phyloP scores from a whole-genome alignment of 2,113 vertebrate genomes.

The Syngnathus scovelli region DNA sequence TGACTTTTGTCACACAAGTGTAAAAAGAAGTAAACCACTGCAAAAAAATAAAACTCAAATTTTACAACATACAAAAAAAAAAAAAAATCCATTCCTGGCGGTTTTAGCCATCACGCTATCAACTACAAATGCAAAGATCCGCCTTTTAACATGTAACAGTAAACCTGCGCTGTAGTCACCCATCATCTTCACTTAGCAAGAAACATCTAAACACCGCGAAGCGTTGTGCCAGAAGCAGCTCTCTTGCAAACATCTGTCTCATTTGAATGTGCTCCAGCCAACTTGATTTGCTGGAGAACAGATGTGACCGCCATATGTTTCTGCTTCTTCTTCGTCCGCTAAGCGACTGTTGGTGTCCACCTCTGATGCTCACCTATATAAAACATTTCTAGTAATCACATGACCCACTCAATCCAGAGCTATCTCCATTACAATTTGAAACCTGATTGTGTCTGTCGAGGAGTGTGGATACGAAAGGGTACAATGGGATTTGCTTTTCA shows the following conservation, averaged over 20 bases:
- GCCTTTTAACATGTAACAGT: not conserved
- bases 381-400: not conserved
- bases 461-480: not conserved
- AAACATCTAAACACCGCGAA: slow-evolving; percentile 15
- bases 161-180: not conserved
- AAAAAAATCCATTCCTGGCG: no score
- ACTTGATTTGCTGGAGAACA: slow-evolving; percentile 5
- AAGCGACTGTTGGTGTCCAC: not conserved
- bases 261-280: slow-evolving; percentile 10
- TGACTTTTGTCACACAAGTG: no score
- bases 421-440: not conserved
- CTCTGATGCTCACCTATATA: not conserved
- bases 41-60: no score
- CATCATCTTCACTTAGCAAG: slow-evolving; percentile 16
- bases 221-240: slow-evolving; percentile 1
- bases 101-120: not conserved
- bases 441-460: not conserved
- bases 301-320: slow-evolving; percentile 7
- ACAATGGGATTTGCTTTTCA: not conserved
- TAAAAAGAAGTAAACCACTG: no score
- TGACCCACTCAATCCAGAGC: not conserved
- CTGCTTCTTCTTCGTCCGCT: not conserved
- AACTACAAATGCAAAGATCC: not conserved
- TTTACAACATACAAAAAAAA: no score
- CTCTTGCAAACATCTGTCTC: slow-evolving; percentile 18